Base-by-base conservation (phyloP, 2,797 vertebrate species). In the Sebastiscus albofasciatus region DNA sequence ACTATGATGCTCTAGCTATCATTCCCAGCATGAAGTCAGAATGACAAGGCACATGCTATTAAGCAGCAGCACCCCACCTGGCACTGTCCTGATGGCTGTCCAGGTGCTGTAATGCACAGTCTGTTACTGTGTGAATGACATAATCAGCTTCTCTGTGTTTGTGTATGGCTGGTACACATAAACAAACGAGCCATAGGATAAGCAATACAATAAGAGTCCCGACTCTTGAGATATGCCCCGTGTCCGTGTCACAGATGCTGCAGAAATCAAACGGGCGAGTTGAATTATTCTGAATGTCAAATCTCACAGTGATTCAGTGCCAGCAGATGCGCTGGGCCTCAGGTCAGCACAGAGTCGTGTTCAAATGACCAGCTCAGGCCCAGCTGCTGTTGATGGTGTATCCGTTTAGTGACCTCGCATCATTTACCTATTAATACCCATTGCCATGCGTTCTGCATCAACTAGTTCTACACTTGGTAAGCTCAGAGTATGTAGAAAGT, bases 221-320 rank as follows among this genome's bases (percentile, higher is more conserved):
- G 87, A 91, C 87, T 90, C 54, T 89, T 64, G 81, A 87, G 66
- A 75, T 78, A 42, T 67, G 77, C 29, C 72, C 76, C 18, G 76
- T 82, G 86, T 87, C 87, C 73, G 8, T 82, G 85, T 87, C 85
- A 85, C 71, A 86, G 81, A 90, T 73, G 82, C 84, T 83, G 84
- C 80, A 88, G 85, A 88, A 87, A 88, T 90, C 83, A 86, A 92
- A 91, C 73, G 69, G 85, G 87, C 82, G 88, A 91, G 90, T 82
- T 89, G 84, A 85, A 89, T 82, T 84, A 56, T 83, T 92, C 72
- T 77, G 56, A 87, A 87, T 71, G 88, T 92, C 83, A 91, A 88
- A 89, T 90, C 92, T 95, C 94, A 95, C 94, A 95, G 94, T 95
- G 94, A 94, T 94, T 93, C 87, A 92, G 91, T 84, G 88, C 83